phyloP scores from a whole-genome alignment of 92 coral and sea anemone genomes.

The Paragorgia papillata region DNA sequence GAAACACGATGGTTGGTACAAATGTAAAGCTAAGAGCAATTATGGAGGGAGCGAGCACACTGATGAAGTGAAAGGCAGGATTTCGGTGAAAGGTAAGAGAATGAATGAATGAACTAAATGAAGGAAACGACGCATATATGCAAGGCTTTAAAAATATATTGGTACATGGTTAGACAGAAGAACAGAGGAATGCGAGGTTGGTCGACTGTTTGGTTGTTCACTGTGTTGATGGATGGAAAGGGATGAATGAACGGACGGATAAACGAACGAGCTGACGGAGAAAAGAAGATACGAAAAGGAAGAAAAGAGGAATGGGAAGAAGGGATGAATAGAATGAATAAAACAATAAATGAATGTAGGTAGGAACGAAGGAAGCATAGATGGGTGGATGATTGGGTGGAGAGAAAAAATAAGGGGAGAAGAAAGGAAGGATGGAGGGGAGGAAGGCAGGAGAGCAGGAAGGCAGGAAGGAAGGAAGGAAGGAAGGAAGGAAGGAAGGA shows the following conservation, averaged over 20 bases:
- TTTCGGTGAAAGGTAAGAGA: conserved; percentile 28
- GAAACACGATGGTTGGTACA: conserved; percentile 38
- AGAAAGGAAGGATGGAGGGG: neutral
- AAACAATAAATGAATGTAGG: too few relatives aligned
- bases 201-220: too few relatives aligned
- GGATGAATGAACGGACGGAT: neutral
- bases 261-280: too few relatives aligned
- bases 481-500: neutral
- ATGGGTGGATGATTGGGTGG: neutral
- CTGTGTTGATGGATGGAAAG: neutral
- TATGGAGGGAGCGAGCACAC: conserved; percentile 11
- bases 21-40: conserved; percentile 1
- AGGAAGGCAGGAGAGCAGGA: neutral
- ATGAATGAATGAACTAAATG: too few relatives aligned
- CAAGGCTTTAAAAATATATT: too few relatives aligned
- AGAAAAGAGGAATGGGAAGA: too few relatives aligned
- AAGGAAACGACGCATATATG: too few relatives aligned
- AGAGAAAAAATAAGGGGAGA: too few relatives aligned
- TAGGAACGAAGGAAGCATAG: neutral
- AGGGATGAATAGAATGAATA: too few relatives aligned
- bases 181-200: too few relatives aligned
- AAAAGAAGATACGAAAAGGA: too few relatives aligned
- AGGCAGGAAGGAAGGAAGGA: neutral
- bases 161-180: too few relatives aligned
- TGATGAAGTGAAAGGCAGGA: conserved; percentile 18